Evolutionary conservation across 2,113 vertebrate species (phyloP), one percentile per base, ranked within the genome.

Genomic region (Acanthochromis polyacanthus): DNA sequence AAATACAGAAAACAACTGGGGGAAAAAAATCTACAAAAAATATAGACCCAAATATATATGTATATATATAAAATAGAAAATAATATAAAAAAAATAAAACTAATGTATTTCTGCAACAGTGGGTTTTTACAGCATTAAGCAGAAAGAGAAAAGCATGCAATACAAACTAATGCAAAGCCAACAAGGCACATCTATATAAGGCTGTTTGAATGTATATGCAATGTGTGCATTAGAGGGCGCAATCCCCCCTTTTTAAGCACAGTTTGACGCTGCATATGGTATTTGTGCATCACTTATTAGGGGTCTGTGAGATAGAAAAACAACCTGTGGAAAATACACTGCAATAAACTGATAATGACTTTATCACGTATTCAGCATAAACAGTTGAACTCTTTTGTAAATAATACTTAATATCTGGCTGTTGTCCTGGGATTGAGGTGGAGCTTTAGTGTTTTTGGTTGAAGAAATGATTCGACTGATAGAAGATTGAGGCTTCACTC

Each of bases 171-270:
- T 40, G 30, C 30, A 30, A 30, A 30, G 30, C 30, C 30, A 30
- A 30, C 19, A 1, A 19, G 3, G 2, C 23, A 50, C 10, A 38
- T 1, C 15, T 70, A 9, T 6, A 20, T 32, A 48, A 59, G 32
- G 36, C 4, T 62, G 17, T 16, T 65, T 46, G 25, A 66, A 82
- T 65, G 7, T 64, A 19, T 60, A 30, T 32, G 5, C 52, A 55
- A 28, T 46, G 2, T 58, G 30, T 36, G 20, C 90, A 58, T 36
- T 87, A 91, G 90, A 81, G 84, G 91, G 89, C 81, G 89, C 80
- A 69, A 59, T 87, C 67, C 11, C 43, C 10, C 71, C 1, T 63
- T 62, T 61, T 60, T 17, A 62, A 59, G 48, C 12, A 60, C 12
- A 73, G 11, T 30, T 23, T 36, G 3, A 30, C 17, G 9, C n/a